Percentiles rank a stretch among this genome's conserved stretches.
phyloP scores from a whole-genome alignment of 64 coral and sea anemone species.

The Porites lutea region DNA sequence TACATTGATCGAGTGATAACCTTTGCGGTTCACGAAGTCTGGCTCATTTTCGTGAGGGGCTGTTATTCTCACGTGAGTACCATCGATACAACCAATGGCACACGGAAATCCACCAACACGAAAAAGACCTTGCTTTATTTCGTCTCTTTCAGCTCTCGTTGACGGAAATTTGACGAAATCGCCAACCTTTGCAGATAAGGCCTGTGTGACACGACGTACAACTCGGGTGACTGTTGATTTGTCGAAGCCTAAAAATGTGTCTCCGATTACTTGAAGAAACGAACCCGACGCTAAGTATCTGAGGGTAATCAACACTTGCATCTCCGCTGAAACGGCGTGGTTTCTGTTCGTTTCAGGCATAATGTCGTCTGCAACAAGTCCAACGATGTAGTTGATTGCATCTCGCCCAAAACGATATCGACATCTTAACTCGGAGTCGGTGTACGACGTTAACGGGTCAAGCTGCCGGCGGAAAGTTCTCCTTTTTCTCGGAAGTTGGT shows the following conservation, averaged over 20 bases:
- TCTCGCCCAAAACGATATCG: constrained; percentile 52
- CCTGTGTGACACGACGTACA: constrained; percentile 28
- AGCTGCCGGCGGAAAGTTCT: not conserved
- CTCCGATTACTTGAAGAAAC: constrained; percentile 41
- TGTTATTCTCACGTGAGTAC: constrained; percentile 4
- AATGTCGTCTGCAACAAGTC: constrained; percentile 38
- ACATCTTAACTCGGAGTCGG: constrained; percentile 40
- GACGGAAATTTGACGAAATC: constrained; percentile 39
- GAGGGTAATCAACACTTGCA: constrained; percentile 2
- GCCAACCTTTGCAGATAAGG: constrained; percentile 20
- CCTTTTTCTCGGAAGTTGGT: not conserved
- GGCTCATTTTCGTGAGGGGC: no score
- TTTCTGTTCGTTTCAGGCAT: constrained; percentile 19
- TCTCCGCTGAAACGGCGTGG: constrained; percentile 14
- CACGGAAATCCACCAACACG: constrained; percentile 31
- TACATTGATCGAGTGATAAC: not conserved
- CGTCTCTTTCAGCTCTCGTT: constrained; percentile 20
- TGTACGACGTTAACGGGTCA: constrained; percentile 16
- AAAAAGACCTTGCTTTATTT: constrained; percentile 53
- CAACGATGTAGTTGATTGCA: constrained; percentile 20
- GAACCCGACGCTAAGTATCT: constrained; percentile 53
- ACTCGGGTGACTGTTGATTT: constrained; percentile 57
- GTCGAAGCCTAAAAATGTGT: constrained; percentile 26
- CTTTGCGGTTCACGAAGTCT: not conserved
- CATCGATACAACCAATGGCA: constrained; percentile 47